Percentiles rank a stretch among this genome's conserved stretches.
Conservation (phyloP, 1,140 invertebrate species). For the Drosophila carrolli region DNA sequence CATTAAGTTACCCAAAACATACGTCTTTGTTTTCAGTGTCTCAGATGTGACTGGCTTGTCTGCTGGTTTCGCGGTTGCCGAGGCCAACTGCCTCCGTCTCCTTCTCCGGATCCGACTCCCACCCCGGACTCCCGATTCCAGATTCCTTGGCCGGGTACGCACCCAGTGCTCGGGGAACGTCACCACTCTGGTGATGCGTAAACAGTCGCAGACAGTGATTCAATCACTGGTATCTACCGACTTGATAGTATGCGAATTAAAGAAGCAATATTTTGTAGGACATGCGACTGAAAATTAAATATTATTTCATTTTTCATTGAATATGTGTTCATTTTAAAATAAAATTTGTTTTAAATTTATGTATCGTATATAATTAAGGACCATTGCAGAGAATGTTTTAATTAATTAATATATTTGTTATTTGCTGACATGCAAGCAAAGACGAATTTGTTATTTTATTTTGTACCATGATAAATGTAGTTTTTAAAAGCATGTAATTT, state of each 20-base stretch:
- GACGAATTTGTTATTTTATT: too few species aligned
- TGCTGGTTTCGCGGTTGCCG: slow-evolving; percentile 32
- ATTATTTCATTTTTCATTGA: too few species aligned
- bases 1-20: too few species aligned
- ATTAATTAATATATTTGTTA: too few species aligned
- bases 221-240: slow-evolving; percentile 39
- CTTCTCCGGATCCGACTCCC: neutral
- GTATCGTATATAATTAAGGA: too few species aligned
- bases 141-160: slow-evolving; percentile 12
- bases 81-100: slow-evolving; percentile 31
- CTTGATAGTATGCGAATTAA: slow-evolving; percentile 31
- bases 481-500: too few species aligned
- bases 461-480: too few species aligned
- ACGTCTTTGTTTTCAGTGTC: slow-evolving; percentile 11
- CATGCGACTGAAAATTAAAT: neutral
- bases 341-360: too few species aligned
- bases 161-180: slow-evolving; percentile 52
- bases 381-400: too few species aligned
- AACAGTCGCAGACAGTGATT: slow-evolving; percentile 60
- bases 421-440: too few species aligned
- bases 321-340: too few species aligned
- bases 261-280: slow-evolving; percentile 3
- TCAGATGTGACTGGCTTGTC: slow-evolving; percentile 5
- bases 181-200: slow-evolving; percentile 52
- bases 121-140: neutral